phyloP scores from a whole-genome alignment of 2,888 invertebrate species.

The Meteorus cinctellus region DNA sequence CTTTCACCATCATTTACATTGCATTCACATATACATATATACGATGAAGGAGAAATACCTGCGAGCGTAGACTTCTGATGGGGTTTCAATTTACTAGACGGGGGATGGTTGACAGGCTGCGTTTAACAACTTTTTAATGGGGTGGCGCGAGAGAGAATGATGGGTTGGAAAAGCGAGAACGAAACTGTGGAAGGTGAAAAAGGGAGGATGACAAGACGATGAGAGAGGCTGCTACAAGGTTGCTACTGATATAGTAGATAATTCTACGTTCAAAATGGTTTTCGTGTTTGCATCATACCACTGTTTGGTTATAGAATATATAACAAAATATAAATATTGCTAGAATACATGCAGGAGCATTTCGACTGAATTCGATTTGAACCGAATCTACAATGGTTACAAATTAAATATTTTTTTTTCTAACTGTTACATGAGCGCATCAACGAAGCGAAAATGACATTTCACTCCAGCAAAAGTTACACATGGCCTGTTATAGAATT shows the following conservation, averaged over 20 bases:
- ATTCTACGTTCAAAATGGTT: slow-evolving; percentile 31
- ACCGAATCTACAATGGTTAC: too few relatives aligned
- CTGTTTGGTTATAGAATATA: too few relatives aligned
- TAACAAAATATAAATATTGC: too few relatives aligned
- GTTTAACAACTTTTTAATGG: slow-evolving; percentile 73
- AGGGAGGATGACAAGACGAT: slow-evolving; percentile 25
- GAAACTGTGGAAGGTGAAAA: slow-evolving; percentile 17
- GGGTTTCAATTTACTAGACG: slow-evolving; percentile 72
- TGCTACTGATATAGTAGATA: slow-evolving; percentile 3
- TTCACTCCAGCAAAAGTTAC: too few relatives aligned
- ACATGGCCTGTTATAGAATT: too few relatives aligned
- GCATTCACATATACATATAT: slow-evolving; percentile 59
- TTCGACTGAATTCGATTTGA: too few relatives aligned
- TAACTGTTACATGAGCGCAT: too few relatives aligned
- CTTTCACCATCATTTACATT: slow-evolving; percentile 46
- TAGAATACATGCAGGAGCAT: too few relatives aligned
- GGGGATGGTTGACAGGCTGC: slow-evolving; percentile 70
- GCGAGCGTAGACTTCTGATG: slow-evolving; percentile 70
- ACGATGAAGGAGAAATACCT: slow-evolving; percentile 56
- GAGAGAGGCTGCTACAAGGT: not conserved
- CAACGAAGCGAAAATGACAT: too few relatives aligned
- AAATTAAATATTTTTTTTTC: too few relatives aligned
- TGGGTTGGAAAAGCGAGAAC: slow-evolving; percentile 20
- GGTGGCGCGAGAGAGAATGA: slow-evolving; percentile 48
- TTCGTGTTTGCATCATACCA: not conserved